Base-by-base conservation (phyloP, 2,113 vertebrate genomes). In the Sebastes schlegelii region DNA sequence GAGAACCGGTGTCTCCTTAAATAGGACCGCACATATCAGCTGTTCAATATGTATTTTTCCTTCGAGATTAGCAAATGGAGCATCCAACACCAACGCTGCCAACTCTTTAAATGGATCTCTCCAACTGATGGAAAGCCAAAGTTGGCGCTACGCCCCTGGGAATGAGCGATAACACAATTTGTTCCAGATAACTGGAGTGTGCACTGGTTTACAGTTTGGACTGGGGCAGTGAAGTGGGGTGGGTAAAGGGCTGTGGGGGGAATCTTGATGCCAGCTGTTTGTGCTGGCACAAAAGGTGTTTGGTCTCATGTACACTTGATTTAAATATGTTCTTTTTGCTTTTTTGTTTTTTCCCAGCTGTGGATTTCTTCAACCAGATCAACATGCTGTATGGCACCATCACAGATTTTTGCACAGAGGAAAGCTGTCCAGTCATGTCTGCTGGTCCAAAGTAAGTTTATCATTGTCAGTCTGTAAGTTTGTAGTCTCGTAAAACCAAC, bases 301-400 rank as follows among this genome's bases (percentile, higher is more conserved):
- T 66, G 2, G 13, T 82, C 10, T 65, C 57, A 71, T 54, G 23
- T 49, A 19, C 0, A 0, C 11, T 73, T 40, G 1, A 54, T 69
- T 65, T 60, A 0, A 75, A 52, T 55, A 23, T 40, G 1, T 63
- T 5, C 12, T 74, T 2, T 79, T 12, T 72, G 0, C 5, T 13
- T 48, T 43, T 66, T 60, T 21, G 7, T 7, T 16, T 43, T 54
- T 88, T 72, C 61, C 17, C 90, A 99, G 98, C 97, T 5, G 98
- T 99, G 93, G 98, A 99, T 95, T 99, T 99, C 95, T 99, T 99
- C 94, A 99, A 99, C 93, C 98, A 99, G 92, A 99, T 99, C 93
- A 99, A 99, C 93, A 99, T 99, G 98, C 85, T 99, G 7, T 99
- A 98, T 0, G 98, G 98, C 67, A 99, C 98, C 80, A 96, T 99